Conservation (phyloP, 1,140 invertebrate species). For the Lucilia cuprina region DNA sequence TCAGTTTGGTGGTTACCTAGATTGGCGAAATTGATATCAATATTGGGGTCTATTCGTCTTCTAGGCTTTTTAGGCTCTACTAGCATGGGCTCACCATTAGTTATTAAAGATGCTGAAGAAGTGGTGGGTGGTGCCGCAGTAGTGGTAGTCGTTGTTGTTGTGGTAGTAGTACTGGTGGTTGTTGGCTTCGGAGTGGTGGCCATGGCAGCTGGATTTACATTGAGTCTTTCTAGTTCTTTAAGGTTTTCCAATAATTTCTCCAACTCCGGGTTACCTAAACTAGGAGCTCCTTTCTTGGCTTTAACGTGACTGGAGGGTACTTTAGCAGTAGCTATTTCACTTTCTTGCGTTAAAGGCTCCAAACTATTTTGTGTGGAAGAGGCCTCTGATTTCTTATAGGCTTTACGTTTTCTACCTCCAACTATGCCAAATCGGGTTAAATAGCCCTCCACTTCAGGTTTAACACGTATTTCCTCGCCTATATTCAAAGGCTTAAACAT, state of each 20-base stretch:
- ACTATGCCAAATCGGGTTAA: constrained; percentile 59
- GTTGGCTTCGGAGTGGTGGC: constrained; percentile 23
- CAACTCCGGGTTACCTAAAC: constrained; percentile 44
- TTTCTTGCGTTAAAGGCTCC: constrained; percentile 36
- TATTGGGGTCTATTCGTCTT: constrained; percentile 55
- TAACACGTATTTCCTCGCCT: constrained; percentile 55
- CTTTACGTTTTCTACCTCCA: constrained; percentile 41
- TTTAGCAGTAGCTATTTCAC: constrained; percentile 37
- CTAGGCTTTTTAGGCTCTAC: constrained; percentile 57
- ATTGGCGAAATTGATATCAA: constrained; percentile 54
- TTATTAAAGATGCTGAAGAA: constrained; percentile 46
- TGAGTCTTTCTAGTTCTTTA: constrained; percentile 60
- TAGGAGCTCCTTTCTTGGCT: not conserved
- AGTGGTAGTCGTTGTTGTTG: constrained; percentile 37
- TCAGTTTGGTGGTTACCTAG: constrained; percentile 46
- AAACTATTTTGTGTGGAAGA: not conserved
- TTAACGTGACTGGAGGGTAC: constrained; percentile 29
- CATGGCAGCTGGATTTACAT: constrained; percentile 49
- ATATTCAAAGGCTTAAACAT: constrained; percentile 59
- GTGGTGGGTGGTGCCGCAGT: not conserved
- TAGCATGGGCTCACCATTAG: constrained; percentile 52
- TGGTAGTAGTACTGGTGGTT: not conserved
- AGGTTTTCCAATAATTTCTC: constrained; percentile 55
- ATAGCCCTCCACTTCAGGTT: constrained; percentile 59
- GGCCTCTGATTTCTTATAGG: constrained; percentile 47